Evolutionary conservation across 2,888 invertebrate species (phyloP).

Genomic region (Deroplatys truncata): DNA sequence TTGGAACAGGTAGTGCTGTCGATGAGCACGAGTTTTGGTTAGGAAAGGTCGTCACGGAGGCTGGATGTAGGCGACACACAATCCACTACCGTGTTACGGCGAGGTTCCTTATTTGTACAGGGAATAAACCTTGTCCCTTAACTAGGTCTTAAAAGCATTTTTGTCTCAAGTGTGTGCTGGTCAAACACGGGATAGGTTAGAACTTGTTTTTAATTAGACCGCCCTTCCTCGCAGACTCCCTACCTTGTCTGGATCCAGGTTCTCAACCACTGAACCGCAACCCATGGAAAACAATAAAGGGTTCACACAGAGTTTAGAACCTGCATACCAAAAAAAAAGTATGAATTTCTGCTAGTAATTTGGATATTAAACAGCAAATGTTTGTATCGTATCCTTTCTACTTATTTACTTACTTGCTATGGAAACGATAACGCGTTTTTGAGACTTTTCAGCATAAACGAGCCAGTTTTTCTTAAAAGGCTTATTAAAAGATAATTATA

Average conservation of each 20-base stretch:
- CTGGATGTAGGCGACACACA: background rate
- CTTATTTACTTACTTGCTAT: too few species aligned
- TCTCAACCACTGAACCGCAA: background rate
- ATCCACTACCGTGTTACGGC: conserved; percentile 10
- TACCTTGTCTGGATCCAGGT: background rate
- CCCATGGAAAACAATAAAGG: background rate
- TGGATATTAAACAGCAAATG: too few species aligned
- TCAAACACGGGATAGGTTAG: background rate
- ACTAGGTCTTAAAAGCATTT: conserved; percentile 18
- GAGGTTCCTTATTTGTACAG: background rate
- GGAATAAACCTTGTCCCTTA: background rate
- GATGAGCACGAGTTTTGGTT: background rate
- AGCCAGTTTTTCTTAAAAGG: too few species aligned
- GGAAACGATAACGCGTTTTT: too few species aligned
- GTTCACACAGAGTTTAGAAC: too few species aligned
- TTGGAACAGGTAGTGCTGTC: background rate
- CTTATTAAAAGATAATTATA: too few species aligned
- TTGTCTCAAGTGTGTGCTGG: conserved; percentile 6
- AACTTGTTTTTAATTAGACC: conserved; percentile 17
- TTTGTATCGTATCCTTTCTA: too few species aligned
- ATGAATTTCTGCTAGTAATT: too few species aligned
- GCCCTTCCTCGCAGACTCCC: background rate
- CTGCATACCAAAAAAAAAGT: too few species aligned
- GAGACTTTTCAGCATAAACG: too few species aligned
- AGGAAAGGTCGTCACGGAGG: background rate